Conservation (phyloP, 1,140 invertebrate species). For the Coenobita brevimanus region DNA sequence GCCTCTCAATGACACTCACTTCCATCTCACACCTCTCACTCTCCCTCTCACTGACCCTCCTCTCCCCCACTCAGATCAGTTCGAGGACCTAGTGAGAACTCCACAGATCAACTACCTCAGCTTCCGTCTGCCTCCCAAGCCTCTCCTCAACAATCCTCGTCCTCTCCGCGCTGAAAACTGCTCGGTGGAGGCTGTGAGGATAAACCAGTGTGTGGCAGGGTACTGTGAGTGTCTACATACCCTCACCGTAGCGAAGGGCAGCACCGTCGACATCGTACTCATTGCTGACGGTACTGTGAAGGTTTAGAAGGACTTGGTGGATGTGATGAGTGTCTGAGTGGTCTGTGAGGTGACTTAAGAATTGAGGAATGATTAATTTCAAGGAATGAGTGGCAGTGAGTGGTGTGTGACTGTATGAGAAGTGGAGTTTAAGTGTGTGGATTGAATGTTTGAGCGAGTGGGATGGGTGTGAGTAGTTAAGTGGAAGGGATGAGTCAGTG, state of each 20-base stretch:
- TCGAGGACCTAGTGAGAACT: conserved; percentile 72
- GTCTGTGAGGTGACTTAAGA: too few relatives aligned
- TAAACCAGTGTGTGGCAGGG: conserved; percentile 68
- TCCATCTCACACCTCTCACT: not conserved
- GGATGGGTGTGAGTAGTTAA: too few relatives aligned
- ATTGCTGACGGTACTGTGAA: conserved; percentile 64
- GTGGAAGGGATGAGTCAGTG: too few relatives aligned
- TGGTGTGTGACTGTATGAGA: too few relatives aligned
- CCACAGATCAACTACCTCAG: conserved; percentile 92
- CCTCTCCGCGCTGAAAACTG: conserved; percentile 76
- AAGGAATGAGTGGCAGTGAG: too few relatives aligned
- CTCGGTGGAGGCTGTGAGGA: conserved; percentile 75
- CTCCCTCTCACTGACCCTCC: not conserved
- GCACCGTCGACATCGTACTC: conserved; percentile 63
- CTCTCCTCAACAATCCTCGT: conserved; percentile 80
- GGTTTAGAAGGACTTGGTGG: too few relatives aligned
- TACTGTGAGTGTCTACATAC: conserved; percentile 66
- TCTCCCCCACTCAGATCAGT: conserved; percentile 69
- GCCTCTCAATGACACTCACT: not conserved
- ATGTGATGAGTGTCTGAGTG: too few relatives aligned
- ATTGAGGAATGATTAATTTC: too few relatives aligned
- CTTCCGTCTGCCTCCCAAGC: conserved; percentile 83
- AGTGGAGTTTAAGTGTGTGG: too few relatives aligned
- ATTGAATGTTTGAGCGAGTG: too few relatives aligned
- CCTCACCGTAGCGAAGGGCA: conserved; percentile 11